Conservation (phyloP, 2,113 vertebrate species). For the Onychorhynchus coronatus region DNA sequence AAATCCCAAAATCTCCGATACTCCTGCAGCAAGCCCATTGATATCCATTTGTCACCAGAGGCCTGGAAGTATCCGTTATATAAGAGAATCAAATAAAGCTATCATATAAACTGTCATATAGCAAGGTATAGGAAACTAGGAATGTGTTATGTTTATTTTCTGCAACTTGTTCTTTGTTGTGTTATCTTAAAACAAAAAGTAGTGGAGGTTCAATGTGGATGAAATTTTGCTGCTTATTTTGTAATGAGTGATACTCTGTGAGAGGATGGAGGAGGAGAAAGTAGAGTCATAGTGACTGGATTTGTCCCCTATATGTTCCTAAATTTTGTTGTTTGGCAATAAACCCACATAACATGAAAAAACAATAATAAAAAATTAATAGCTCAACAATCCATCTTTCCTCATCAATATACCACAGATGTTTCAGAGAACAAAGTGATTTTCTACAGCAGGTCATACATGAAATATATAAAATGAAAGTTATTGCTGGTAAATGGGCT, state of each 20-base stretch:
- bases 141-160: not conserved
- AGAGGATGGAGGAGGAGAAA: not conserved
- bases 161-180: not conserved
- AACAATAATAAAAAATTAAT: not conserved
- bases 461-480: not conserved
- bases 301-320: not conserved
- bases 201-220: not conserved
- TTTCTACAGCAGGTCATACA: constrained; percentile 1
- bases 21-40: not conserved
- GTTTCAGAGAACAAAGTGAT: not conserved
- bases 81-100: not conserved
- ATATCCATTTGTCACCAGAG: not conserved
- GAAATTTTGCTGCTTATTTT: not conserved
- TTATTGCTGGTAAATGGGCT: not conserved
- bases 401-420: not conserved
- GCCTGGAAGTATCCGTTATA: not conserved
- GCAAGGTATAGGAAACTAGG: accelerated
- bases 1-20: not conserved
- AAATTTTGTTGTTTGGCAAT: not conserved
- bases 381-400: not conserved
- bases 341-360: not conserved
- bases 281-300: not conserved
- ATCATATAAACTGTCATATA: not conserved
- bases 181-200: not conserved
- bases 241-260: not conserved